Base-by-base conservation (phyloP, 23 tunicate species). In the Ascidia mentula region DNA sequence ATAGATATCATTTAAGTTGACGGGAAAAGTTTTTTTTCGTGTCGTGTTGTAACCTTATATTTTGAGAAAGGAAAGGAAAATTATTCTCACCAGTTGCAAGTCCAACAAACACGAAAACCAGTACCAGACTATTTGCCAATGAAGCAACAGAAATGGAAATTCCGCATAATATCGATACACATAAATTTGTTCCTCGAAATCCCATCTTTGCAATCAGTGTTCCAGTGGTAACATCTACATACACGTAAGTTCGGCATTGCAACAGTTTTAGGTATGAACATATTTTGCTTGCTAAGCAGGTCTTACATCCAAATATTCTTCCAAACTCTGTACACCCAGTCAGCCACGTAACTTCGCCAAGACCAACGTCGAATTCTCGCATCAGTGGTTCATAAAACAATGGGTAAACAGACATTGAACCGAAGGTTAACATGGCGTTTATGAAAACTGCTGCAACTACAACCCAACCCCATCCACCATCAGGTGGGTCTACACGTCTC, bases 391-490 rank as follows among this genome's bases (percentile, higher is more conserved):
- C 34, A 33, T 79, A 79, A 65, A 79, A 79, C 13, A 79, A 3
- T 36, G 83, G 74, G 31, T 60, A 79, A 17, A 35, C 45, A 17
- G 4, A 12, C 65, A 36, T 22, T 34, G 74, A 39, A 26, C 78
- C 78, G 26, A 34, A 36, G 8, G 78, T 74, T 30, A 74, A 46
- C 28, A 30, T 24, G 5, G 24, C 1, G 2, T 9, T 9, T 3
- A 79, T 8, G 34, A 61, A 79, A 36, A 79, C 74, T 53, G 31
- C 74, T 18, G 20, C 6, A 7, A 65, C 83, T 7, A 61, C 37
- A 6, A 34, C 28, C 73, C 83, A 61, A 17, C 84, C 84, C 76
- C 77, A 80, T 22, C 84, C 84, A 0, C 84, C 84, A 38, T 80
- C 77, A 2, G 84, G 84, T 13, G 84, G 84, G 33, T 60, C 40